A percentile compares a stretch with the other conserved stretches of the same genome.
These are phyloP conservation scores for Zaprionus bogoriensis DNA, from an alignment of 2,888 invertebrate genomes.

Conservation along the genomic window DNA sequence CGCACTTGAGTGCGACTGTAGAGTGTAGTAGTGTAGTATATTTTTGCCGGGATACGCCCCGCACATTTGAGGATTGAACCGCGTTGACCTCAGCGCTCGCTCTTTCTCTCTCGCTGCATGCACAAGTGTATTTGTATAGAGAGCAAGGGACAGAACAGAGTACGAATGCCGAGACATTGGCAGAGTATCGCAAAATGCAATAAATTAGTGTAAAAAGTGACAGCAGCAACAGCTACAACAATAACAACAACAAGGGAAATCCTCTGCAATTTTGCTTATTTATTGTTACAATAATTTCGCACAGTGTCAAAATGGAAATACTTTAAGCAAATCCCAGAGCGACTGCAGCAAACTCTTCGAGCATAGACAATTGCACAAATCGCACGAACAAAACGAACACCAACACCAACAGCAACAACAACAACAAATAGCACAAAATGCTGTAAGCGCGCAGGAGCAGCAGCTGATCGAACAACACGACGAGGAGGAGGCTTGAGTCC, in stretches of 20 bases:
- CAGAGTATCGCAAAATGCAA: slow-evolving; percentile 53
- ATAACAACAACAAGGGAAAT: slow-evolving; percentile 26
- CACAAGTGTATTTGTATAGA: not conserved
- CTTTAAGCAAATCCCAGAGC: slow-evolving; percentile 45
- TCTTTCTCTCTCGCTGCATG: not conserved
- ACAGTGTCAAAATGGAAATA: slow-evolving; percentile 70
- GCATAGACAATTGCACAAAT: slow-evolving; percentile 26
- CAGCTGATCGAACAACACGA: slow-evolving; percentile 7
- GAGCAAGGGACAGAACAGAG: slow-evolving; percentile 8
- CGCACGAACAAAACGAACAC: not conserved
- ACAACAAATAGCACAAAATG: slow-evolving; percentile 59
- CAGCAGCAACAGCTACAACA: slow-evolving; percentile 29
- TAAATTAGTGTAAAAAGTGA: slow-evolving; percentile 66
- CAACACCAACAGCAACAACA: not conserved
- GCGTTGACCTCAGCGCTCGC: slow-evolving; percentile 52
- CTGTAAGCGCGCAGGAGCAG: slow-evolving; percentile 37
- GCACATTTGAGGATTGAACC: slow-evolving; percentile 50
- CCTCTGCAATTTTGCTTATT: slow-evolving; percentile 3
- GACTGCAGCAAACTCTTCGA: slow-evolving; percentile 23
- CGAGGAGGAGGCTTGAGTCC: slow-evolving; percentile 29
- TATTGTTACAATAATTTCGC: slow-evolving; percentile 9
- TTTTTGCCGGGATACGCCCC: slow-evolving; percentile 32
- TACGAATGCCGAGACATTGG: slow-evolving; percentile 35
- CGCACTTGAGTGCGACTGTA: slow-evolving; percentile 28
- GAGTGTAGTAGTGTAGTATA: too few relatives aligned